Evolutionary conservation across 2,113 vertebrate genomes (phyloP), one percentile per base, ranked within the genome.

Genomic region (Plecotus auritus): DNA sequence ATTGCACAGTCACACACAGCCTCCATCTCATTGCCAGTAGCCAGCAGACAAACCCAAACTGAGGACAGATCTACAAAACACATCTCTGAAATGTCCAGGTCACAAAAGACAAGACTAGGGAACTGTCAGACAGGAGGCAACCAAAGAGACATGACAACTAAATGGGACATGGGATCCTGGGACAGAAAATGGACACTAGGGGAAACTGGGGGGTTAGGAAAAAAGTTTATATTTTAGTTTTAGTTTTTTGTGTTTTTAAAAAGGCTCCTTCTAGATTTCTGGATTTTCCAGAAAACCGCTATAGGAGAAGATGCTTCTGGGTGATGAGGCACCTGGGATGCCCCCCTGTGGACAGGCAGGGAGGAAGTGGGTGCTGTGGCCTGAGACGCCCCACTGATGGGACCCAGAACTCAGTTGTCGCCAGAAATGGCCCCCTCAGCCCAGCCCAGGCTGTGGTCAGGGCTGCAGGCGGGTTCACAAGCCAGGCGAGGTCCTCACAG

Each of bases 11-110:
- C 22, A 59, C 7, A 2, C 6, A 13, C 5, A 18, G 7, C 32
- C 30, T 64, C 74, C 22, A 13, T 7, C 61, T 26, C 81, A 49
- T 0, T 18, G 2, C 61, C 12, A 17, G 72, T 10, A 42, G 42
- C 74, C 35, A n/a, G 49, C 35, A 54, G 76, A n/a, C 49, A 69
- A 32, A 69, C 7, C 10, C 22, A 12, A 14, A 20, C 9, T 0
- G 1, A 18, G 28, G 28, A 40, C 8, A 0, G 0, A 10, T 23
- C 70, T 4, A 5, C 40, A 30, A 7, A 32, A 26, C 7, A 5
- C 35, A 9, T 17, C 93, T 35, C 7, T 47, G 26, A 9, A 49
- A 54, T 0, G 18, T 70, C 80, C 26, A 18, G 40, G 80, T n/a
- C 51, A 5, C 0, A 1, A 32, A 85, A n/a, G 67, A 74, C 76